Evolutionary conservation across 2,888 invertebrate species (phyloP).

Genomic region (Tinea semifulvella): DNA sequence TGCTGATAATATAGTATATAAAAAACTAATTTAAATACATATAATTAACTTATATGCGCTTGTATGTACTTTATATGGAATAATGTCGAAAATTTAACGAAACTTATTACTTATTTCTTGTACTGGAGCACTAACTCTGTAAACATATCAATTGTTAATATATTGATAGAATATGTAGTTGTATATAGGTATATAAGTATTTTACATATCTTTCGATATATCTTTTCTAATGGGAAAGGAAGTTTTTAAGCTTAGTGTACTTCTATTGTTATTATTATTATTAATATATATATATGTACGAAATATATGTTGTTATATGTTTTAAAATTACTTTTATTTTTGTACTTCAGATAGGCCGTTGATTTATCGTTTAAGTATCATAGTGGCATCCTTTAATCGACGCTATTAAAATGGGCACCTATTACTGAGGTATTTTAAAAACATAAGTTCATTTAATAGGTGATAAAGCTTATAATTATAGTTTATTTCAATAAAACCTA

Average conservation of each 20-base stretch:
- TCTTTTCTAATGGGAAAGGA: not conserved
- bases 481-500: too few relatives aligned
- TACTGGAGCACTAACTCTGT: conserved; percentile 53
- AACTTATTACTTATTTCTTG: conserved; percentile 1
- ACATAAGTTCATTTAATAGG: too few relatives aligned
- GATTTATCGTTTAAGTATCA: not conserved
- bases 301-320: not conserved
- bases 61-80: too few relatives aligned
- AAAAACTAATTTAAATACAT: too few relatives aligned
- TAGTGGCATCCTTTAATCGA: too few relatives aligned
- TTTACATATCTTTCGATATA: conserved; percentile 47
- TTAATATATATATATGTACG: not conserved
- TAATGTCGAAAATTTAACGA: too few relatives aligned
- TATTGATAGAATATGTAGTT: conserved; percentile 51
- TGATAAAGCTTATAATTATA: too few relatives aligned
- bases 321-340: conserved; percentile 9
- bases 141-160: conserved; percentile 67
- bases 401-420: too few relatives aligned
- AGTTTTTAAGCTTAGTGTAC: not conserved
- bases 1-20: too few relatives aligned
- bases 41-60: too few relatives aligned
- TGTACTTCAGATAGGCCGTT: conserved; percentile 4
- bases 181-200: conserved; percentile 50
- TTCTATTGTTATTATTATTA: not conserved
- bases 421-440: too few relatives aligned